Evolutionary conservation across 2,113 vertebrate species (phyloP).

Genomic region (Erinaceus europaeus): DNA sequence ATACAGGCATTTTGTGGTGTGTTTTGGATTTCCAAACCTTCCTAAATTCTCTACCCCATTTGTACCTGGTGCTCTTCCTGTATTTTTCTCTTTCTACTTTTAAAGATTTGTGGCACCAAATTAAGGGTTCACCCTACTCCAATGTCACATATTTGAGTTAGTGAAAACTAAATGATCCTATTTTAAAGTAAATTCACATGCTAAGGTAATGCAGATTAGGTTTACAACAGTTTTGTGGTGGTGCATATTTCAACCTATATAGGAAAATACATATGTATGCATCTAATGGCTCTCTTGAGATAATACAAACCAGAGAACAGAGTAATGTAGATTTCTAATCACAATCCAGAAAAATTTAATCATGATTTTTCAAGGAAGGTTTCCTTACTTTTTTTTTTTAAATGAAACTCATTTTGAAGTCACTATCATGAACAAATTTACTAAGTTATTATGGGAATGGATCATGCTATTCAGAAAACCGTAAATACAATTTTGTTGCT

Average conservation of each 20-base stretch:
- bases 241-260: background rate
- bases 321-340: background rate
- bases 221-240: background rate
- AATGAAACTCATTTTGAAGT: background rate
- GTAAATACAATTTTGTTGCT: background rate
- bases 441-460: background rate
- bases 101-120: background rate
- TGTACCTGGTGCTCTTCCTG: background rate
- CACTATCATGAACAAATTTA: background rate
- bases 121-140: background rate
- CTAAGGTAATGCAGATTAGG: background rate
- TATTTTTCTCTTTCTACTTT: too few relatives aligned
- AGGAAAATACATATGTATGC: background rate
- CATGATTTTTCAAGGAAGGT: background rate
- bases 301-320: background rate
- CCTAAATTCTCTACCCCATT: too few relatives aligned
- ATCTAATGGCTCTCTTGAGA: background rate
- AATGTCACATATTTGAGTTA: background rate
- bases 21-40: too few relatives aligned
- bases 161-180: background rate
- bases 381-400: rapidly evolving
- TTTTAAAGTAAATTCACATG: background rate
- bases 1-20: too few relatives aligned
- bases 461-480: background rate
- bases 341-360: rapidly evolving